Evolutionary conservation across 2,113 vertebrate genomes (phyloP), one percentile per base, ranked within the genome.

Genomic region (Poicephalus gulielmi): DNA sequence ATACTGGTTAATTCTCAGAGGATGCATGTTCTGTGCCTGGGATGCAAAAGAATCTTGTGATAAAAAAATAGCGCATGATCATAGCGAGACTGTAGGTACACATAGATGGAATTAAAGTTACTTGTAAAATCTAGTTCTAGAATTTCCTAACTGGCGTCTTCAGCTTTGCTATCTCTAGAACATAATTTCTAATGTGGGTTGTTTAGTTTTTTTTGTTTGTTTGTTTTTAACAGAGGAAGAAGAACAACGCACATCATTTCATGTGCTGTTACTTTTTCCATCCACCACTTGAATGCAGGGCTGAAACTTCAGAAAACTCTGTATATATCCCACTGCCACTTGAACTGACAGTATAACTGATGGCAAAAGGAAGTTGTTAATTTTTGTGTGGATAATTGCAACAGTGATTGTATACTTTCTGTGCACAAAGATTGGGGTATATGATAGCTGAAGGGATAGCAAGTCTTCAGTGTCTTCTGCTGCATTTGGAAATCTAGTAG

Each of bases 331-430:
- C 9, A 22, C 11, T 64, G 43, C 20, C 28, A 18, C 67, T 80
- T 80, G 31, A 80, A 25, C 17, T 13, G 25, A 7, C 43, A 22
- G 9, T 67, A 30, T 66, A 86, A 68, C 18, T 63, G 10, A 17
- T 7, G 47, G 33, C 7, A 39, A 47, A 74, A 69, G 7, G 17
- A 83, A 49, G 14, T 59, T 74, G 13, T 46, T 77, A 37, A 31
- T 70, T 73, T 75, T 75, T 57, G 17, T 62, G 7, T 49, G 11
- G 4, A 25, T 87, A 37, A 57, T 90, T 67, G 9, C 24, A 66
- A 1, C 3, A 5, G 1, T 37, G 44, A 52, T 20, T 57, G 15
- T 1, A 0, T 59, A 33, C 7, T 41, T 7, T 39, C 11, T 60
- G 17, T 74, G 20, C 16, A 53, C 46, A 86, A 84, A 23, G 25